A percentile compares a stretch with the other conserved stretches of the same genome.
Conservation (phyloP, 2,888 invertebrate genomes). For the Tholera decimalis region DNA sequence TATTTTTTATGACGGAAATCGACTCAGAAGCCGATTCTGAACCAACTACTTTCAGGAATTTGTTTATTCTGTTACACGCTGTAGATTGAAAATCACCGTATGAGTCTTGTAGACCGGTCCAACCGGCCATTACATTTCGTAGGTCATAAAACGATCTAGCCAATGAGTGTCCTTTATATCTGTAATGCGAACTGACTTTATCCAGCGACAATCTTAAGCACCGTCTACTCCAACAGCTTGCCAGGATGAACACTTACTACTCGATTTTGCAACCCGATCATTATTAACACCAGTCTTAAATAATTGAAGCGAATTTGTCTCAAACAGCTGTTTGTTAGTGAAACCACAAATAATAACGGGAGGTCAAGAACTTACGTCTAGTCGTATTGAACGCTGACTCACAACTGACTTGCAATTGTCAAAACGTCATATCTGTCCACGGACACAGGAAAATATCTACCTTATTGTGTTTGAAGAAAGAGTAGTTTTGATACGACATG, state of each 20-base stretch:
- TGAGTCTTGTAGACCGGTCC: constrained; percentile 9
- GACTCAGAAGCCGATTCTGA: no score
- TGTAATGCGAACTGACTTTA: constrained; percentile 36
- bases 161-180: constrained; percentile 29
- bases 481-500: constrained; percentile 36
- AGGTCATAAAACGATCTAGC: constrained; percentile 28
- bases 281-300: constrained; percentile 27
- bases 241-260: constrained; percentile 24
- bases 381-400: constrained; percentile 85
- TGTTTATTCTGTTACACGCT: no score
- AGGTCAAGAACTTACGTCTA: constrained; percentile 85
- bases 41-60: no score
- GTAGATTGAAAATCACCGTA: neutral
- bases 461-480: constrained; percentile 40
- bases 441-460: constrained; percentile 26
- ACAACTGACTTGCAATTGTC: constrained; percentile 51
- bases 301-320: constrained; percentile 54
- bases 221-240: constrained; percentile 7
- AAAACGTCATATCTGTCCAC: constrained; percentile 58
- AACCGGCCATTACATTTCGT: constrained; percentile 17
- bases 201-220: constrained; percentile 42
- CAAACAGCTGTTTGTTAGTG: constrained; percentile 71
- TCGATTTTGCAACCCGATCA: constrained; percentile 49
- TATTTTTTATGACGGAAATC: no score
- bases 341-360: constrained; percentile 73